A percentile compares a stretch with the other conserved stretches of the same genome.
These are phyloP conservation scores for Thaleichthys pacificus DNA, from an alignment of 2,797 vertebrate genomes.

Conservation along the genomic window DNA sequence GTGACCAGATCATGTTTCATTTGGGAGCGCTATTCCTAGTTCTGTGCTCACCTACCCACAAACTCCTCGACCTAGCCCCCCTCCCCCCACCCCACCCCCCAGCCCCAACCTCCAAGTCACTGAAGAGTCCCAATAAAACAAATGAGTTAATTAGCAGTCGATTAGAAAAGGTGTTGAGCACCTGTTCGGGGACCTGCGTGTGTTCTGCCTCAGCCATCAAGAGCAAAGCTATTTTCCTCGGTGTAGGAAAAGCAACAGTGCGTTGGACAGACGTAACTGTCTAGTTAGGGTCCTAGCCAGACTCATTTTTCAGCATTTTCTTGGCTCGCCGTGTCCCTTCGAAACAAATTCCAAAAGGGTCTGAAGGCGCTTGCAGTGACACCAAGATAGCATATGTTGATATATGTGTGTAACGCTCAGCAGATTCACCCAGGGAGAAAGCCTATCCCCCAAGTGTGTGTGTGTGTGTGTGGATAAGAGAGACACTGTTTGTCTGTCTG, in stretches of 20 bases:
- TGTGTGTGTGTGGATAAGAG: background rate
- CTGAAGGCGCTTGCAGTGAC: conserved; percentile 44
- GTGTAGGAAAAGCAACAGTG: conserved; percentile 2
- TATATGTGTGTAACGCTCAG: conserved; percentile 27
- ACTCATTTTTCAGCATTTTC: conserved; percentile 36
- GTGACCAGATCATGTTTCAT: conserved; percentile 21
- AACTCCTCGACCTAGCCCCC: background rate
- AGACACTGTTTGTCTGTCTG: conserved; percentile 31
- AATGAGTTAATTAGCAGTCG: conserved; percentile 15
- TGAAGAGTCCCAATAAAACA: conserved; percentile 3
- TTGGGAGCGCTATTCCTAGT: conserved; percentile 31
- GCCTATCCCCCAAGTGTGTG: background rate
- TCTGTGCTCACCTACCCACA: conserved; percentile 11
- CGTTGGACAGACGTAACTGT: conserved; percentile 40
- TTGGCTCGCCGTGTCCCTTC: conserved; percentile 29
- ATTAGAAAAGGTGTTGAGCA: conserved; percentile 7
- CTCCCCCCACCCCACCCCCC: too few relatives aligned
- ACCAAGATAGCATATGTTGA: conserved; percentile 47
- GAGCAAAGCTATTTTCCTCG: conserved; percentile 17
- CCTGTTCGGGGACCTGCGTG: conserved; percentile 12
- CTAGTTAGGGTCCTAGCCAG: conserved; percentile 34
- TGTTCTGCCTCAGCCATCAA: conserved; percentile 3
- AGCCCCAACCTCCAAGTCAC: background rate
- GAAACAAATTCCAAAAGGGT: conserved; percentile 46
- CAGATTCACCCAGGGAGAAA: conserved; percentile 9